Conservation (phyloP, 1,140 invertebrate species). For the Maniola jurtina region DNA sequence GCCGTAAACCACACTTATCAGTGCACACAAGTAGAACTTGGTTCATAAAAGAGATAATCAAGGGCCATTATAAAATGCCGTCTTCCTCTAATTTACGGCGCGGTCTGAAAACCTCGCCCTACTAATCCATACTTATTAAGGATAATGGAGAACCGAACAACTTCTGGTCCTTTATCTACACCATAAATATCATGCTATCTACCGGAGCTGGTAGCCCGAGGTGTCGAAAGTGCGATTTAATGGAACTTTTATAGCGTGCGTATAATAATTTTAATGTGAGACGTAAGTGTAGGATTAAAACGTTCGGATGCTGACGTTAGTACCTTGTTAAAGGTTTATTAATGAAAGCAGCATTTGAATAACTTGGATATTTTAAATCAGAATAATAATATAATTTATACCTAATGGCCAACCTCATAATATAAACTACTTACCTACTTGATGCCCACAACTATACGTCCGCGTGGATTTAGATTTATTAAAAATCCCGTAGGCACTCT, state of each 20-base stretch:
- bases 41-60: conserved; percentile 60
- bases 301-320: conserved; percentile 25
- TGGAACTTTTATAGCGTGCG: conserved; percentile 57
- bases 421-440: not conserved
- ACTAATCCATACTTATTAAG: conserved; percentile 77
- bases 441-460: no score
- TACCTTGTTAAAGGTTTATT: conserved; percentile 19
- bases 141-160: conserved; percentile 74
- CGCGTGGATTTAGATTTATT: no score
- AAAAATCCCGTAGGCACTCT: no score
- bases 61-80: conserved; percentile 66
- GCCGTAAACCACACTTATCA: conserved; percentile 68
- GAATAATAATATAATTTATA: not conserved
- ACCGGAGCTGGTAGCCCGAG: conserved; percentile 55
- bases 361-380: not conserved
- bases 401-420: not conserved
- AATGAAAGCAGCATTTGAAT: not conserved
- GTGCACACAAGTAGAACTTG: conserved; percentile 50
- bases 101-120: conserved; percentile 55
- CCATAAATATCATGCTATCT: conserved; percentile 67
- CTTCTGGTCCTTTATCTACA: conserved; percentile 69
- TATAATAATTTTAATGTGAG: conserved; percentile 57
- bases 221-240: conserved; percentile 69
- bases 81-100: conserved; percentile 62
- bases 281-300: conserved; percentile 43